Percentiles rank a stretch among this genome's conserved stretches.
Conservation (phyloP, 2,113 vertebrate genomes). For the Microcebus lehilahytsara region DNA sequence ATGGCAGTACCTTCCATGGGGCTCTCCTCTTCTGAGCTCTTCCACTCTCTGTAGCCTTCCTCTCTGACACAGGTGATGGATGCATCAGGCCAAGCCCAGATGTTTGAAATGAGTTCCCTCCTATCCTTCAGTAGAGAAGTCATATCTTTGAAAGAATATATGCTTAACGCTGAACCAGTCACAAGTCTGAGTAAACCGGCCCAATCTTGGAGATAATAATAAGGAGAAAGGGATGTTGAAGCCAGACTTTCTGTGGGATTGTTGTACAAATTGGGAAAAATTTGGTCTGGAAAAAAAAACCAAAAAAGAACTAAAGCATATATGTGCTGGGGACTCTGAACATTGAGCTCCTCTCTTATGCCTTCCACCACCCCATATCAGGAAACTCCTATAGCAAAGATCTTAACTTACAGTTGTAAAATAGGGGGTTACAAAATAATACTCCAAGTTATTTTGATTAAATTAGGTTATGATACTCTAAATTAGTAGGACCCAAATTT, state of each 20-base stretch:
- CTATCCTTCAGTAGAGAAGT: not conserved
- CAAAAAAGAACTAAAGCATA: not conserved
- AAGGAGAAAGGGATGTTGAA: not conserved
- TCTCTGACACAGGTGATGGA: not conserved
- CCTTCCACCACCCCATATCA: rapidly evolving
- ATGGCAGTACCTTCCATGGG: not conserved
- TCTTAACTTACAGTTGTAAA: not conserved
- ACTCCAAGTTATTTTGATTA: not conserved
- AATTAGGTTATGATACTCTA: not conserved
- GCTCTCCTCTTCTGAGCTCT: not conserved
- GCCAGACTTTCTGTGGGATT: not conserved
- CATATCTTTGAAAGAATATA: not conserved
- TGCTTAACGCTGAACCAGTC: not conserved
- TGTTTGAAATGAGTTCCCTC: not conserved
- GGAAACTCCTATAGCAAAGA: not conserved
- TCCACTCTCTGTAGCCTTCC: rapidly evolving
- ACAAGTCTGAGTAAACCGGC: not conserved
- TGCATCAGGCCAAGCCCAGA: not conserved
- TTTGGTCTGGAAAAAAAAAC: not conserved
- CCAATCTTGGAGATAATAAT: not conserved
- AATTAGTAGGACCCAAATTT: not conserved
- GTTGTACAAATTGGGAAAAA: not conserved
- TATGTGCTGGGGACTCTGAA: rapidly evolving
- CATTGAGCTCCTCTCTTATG: not conserved
- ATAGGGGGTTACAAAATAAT: not conserved